A percentile compares a stretch with the other conserved stretches of the same genome.
Evolutionary conservation across 2,888 invertebrate species (phyloP).

Genomic region (Nomada ruficornis): DNA sequence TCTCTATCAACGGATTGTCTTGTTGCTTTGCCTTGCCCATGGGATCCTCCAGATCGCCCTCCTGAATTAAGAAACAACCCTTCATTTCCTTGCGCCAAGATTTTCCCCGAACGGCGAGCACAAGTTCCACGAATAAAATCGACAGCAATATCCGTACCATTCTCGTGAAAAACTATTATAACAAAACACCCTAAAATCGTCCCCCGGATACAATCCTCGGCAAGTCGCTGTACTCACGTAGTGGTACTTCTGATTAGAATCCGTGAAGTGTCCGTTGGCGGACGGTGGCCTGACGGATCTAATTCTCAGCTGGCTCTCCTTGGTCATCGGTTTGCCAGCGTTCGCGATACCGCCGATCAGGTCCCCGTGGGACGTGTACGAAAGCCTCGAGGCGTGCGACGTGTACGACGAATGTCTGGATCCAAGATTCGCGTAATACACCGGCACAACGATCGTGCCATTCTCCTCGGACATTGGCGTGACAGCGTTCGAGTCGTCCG

Average conservation of each 20-base stretch:
- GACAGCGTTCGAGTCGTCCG: constrained; percentile 98
- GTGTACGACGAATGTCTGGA: constrained; percentile 98
- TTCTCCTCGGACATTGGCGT: constrained; percentile 99
- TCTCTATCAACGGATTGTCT: constrained; percentile 97
- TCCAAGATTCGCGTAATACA: constrained; percentile 93
- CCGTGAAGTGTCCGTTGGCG: constrained; percentile 86
- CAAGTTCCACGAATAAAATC: no score
- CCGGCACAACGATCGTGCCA: constrained; percentile 96
- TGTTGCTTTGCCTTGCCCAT: constrained; percentile 93
- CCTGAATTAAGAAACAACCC: constrained; percentile 85
- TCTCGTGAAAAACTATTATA: no score
- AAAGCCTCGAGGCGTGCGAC: constrained; percentile 96
- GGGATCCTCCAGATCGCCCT: constrained; percentile 93
- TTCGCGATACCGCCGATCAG: constrained; percentile 90
- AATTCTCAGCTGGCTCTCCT: constrained; percentile 92
- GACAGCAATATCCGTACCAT: no score
- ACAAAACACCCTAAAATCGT: no score
- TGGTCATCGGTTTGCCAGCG: constrained; percentile 90
- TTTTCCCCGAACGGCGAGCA: no score
- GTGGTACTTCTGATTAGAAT: constrained; percentile 88
- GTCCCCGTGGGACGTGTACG: constrained; percentile 97
- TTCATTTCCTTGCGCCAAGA: no score
- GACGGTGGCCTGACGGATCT: constrained; percentile 88
- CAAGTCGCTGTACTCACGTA: constrained; percentile 85
- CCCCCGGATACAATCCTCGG: no score